Evolutionary conservation across 2,888 invertebrate species (phyloP).

Genomic region (Hypercompe scribonia): DNA sequence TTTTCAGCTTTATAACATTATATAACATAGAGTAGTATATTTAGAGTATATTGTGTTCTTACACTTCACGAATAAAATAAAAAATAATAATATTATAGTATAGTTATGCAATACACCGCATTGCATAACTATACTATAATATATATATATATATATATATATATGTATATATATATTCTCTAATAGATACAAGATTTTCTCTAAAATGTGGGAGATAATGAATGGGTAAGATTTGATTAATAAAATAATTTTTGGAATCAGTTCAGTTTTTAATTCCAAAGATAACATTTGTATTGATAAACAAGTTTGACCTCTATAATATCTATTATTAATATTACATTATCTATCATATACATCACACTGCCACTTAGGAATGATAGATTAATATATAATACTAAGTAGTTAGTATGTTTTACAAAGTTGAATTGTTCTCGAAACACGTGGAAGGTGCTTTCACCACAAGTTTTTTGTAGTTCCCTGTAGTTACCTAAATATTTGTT

Average conservation of each 20-base stretch:
- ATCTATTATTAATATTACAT: neutral
- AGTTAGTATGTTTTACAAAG: neutral
- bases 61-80: conserved; percentile 15
- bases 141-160: too few relatives aligned
- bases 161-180: too few relatives aligned
- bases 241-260: conserved; percentile 4
- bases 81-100: too few relatives aligned
- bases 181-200: neutral
- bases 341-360: neutral
- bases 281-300: neutral
- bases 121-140: neutral
- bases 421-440: neutral
- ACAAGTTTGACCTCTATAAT: neutral
- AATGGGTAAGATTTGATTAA: neutral
- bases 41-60: neutral
- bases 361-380: neutral
- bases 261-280: neutral
- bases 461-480: neutral
- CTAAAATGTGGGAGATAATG: neutral
- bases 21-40: too few relatives aligned
- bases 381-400: neutral
- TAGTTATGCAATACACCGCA: neutral
- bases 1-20: too few relatives aligned
- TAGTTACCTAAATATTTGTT: neutral
- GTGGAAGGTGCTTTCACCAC: neutral